Conservation (phyloP, 2,797 vertebrate species). For the Hybognathus amarus region DNA sequence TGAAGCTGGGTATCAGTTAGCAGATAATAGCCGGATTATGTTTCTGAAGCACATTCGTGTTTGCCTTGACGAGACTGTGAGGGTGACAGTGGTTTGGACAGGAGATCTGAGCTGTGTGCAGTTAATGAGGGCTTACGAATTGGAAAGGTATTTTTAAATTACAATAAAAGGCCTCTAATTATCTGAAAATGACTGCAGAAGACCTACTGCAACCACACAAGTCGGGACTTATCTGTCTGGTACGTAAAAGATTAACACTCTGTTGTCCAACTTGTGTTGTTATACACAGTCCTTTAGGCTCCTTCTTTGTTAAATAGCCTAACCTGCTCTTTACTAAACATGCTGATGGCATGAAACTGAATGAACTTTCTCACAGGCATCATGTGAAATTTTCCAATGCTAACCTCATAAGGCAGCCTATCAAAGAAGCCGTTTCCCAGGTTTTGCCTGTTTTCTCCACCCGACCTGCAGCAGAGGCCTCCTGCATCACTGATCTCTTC, state of each 20-base stretch:
- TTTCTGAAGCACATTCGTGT: too few relatives aligned
- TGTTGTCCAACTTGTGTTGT: slow-evolving; percentile 17
- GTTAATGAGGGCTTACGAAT: slow-evolving; percentile 41
- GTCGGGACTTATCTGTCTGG: slow-evolving; percentile 20
- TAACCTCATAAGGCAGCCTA: slow-evolving; percentile 96
- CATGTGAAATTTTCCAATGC: neutral
- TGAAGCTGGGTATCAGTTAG: slow-evolving; percentile 70
- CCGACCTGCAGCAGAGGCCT: slow-evolving; percentile 77
- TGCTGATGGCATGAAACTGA: neutral
- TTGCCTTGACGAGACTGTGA: slow-evolving; percentile 64
- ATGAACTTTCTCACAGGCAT: neutral
- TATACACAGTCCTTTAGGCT: neutral
- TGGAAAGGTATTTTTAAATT: slow-evolving; percentile 66
- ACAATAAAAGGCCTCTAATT: slow-evolving; percentile 63
- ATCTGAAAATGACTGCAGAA: slow-evolving; percentile 66
- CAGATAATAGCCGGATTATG: slow-evolving; percentile 77
- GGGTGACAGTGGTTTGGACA: slow-evolving; percentile 76
- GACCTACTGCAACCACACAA: slow-evolving; percentile 42
- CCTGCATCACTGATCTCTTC: slow-evolving; percentile 82
- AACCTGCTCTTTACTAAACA: neutral
- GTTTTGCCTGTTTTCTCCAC: slow-evolving; percentile 79
- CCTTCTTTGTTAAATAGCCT: neutral
- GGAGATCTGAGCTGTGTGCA: slow-evolving; percentile 65
- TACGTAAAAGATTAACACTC: neutral
- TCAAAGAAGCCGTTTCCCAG: slow-evolving; percentile 94